These are phyloP conservation scores for Brachionus manjavacas DNA, from an alignment of 1,140 invertebrate species.

Conservation along the genomic window DNA sequence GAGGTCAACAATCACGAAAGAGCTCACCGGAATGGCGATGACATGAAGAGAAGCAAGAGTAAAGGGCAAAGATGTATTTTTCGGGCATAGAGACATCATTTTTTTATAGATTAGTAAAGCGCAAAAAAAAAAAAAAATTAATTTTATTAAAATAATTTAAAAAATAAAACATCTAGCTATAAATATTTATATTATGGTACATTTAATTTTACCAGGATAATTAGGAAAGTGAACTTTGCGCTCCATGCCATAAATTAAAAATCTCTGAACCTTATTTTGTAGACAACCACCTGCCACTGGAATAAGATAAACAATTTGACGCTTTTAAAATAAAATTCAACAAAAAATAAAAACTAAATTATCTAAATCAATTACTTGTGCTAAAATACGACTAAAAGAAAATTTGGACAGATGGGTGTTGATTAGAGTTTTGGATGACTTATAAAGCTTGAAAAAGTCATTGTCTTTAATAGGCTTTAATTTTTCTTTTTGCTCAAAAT, in stretches of 20 bases:
- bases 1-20: too few relatives aligned
- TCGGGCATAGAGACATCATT: too few relatives aligned
- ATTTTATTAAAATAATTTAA: too few relatives aligned
- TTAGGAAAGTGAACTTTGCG: constrained; percentile 11
- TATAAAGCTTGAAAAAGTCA: background rate
- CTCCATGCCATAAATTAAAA: constrained; percentile 6
- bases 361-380: background rate
- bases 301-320: constrained; percentile 22
- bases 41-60: too few relatives aligned
- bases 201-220: constrained; percentile 31
- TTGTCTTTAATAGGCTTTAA: constrained; percentile 15
- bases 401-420: constrained; percentile 19
- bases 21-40: too few relatives aligned
- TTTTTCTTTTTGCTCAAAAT: constrained; percentile 5
- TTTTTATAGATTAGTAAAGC: too few relatives aligned
- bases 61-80: too few relatives aligned
- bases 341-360: background rate
- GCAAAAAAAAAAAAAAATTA: too few relatives aligned
- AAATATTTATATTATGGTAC: constrained; percentile 16
- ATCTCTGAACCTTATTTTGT: background rate
- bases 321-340: background rate
- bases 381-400: background rate
- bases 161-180: background rate
- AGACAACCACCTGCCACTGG: constrained; percentile 2
- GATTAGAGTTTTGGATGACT: background rate